A percentile compares a stretch with the other conserved stretches of the same genome.
Conservation (phyloP, 2,888 invertebrate species). For the Choristoneura rosaceana region DNA sequence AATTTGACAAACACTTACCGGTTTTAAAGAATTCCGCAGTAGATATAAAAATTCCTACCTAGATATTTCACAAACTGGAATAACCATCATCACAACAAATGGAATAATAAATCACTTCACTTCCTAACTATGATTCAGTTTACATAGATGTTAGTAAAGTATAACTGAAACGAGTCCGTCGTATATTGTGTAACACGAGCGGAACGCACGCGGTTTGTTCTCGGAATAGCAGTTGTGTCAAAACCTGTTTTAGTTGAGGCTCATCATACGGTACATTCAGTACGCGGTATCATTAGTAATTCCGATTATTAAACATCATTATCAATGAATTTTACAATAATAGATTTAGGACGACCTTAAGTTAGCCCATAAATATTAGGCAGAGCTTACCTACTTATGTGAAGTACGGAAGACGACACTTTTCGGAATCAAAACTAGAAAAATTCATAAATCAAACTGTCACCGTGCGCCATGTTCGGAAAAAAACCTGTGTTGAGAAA, state of each 20-base stretch:
- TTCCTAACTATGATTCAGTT: neutral
- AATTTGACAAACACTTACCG: neutral
- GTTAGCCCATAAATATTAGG: no score
- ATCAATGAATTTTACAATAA: no score
- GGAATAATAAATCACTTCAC: conserved; percentile 3
- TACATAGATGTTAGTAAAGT: neutral
- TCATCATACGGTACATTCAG: neutral
- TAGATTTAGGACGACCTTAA: no score
- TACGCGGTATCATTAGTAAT: neutral
- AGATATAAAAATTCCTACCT: neutral
- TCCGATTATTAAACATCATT: neutral
- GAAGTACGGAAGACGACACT: no score
- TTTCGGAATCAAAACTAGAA: no score
- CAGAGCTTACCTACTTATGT: no score
- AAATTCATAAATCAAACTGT: no score
- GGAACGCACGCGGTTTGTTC: neutral
- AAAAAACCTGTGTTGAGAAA: no score
- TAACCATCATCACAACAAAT: no score
- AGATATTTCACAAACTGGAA: neutral
- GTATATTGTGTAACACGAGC: neutral
- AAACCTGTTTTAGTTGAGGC: conserved; percentile 1
- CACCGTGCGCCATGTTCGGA: no score
- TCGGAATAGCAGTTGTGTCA: neutral
- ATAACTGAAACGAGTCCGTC: neutral
- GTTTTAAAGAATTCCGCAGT: neutral